These are phyloP conservation scores for Ceratina calcarata DNA, from an alignment of 1,140 invertebrate species.

Conservation along the genomic window DNA sequence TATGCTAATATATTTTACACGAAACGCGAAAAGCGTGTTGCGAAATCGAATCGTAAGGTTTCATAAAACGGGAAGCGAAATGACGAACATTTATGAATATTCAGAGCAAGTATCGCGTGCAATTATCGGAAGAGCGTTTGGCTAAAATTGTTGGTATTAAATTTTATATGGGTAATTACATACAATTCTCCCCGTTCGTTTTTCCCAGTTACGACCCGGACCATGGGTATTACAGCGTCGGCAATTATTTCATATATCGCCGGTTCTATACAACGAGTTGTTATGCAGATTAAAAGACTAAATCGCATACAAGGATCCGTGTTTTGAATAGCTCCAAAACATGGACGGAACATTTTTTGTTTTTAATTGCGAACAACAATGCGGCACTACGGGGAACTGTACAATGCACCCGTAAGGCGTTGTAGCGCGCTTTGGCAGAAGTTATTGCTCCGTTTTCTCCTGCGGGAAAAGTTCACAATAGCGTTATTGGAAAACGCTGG, in stretches of 20 bases:
- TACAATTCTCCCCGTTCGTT: neutral
- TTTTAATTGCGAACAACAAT: slow-evolving; percentile 35
- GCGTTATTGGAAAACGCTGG: neutral
- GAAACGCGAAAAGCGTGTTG: neutral
- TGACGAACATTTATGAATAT: neutral
- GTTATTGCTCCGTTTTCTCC: neutral
- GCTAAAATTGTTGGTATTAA: neutral
- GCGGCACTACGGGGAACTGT: neutral
- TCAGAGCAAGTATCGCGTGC: neutral
- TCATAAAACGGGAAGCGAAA: neutral
- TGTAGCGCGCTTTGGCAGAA: neutral
- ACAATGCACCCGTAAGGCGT: neutral
- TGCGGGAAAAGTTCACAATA: neutral
- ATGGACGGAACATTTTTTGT: neutral
- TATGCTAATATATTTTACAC: neutral
- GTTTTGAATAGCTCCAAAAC: neutral
- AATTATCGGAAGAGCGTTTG: neutral
- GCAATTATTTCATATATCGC: neutral
- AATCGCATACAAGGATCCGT: neutral
- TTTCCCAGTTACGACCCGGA: neutral
- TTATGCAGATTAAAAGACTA: slow-evolving; percentile 20
- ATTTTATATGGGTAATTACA: neutral
- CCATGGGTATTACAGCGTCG: neutral
- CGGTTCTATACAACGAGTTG: neutral
- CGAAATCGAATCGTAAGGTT: neutral